Conservation (phyloP, 1,140 invertebrate genomes). For the Lethocerus indicus region DNA sequence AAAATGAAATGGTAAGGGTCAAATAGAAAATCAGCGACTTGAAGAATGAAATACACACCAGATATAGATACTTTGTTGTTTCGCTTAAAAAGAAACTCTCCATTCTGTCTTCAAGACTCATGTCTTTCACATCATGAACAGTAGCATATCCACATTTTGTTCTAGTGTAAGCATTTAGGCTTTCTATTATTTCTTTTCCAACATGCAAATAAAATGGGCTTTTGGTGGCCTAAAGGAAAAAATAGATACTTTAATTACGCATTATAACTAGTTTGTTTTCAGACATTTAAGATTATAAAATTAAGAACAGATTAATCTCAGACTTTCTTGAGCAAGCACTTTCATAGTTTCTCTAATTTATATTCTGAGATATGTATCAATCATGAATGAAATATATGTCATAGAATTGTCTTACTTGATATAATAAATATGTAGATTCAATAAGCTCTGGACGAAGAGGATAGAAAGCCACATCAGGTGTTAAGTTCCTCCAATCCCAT, state of each 20-base stretch:
- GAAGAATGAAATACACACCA: too few species aligned
- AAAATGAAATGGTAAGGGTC: too few species aligned
- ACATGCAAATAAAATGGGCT: conserved; percentile 82
- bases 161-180: conserved; percentile 72
- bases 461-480: conserved; percentile 55
- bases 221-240: conserved; percentile 53
- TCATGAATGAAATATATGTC: too few species aligned
- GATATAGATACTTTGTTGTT: conserved; percentile 93
- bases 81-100: conserved; percentile 97
- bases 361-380: too few species aligned
- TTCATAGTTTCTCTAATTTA: too few species aligned
- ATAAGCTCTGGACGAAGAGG: conserved; percentile 87
- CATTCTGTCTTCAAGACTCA: conserved; percentile 81
- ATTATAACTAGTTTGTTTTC: too few species aligned
- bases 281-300: too few species aligned
- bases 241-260: too few species aligned
- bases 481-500: conserved; percentile 45
- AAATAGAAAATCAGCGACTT: too few species aligned
- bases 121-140: conserved; percentile 56
- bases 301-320: too few species aligned
- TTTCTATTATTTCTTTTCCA: conserved; percentile 72
- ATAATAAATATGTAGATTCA: conserved; percentile 68
- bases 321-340: too few species aligned
- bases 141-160: conserved; percentile 95
- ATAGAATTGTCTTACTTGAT: too few species aligned